Conservation (phyloP, 64 coral and sea anemone genomes). For the Orbicella faveolata region DNA sequence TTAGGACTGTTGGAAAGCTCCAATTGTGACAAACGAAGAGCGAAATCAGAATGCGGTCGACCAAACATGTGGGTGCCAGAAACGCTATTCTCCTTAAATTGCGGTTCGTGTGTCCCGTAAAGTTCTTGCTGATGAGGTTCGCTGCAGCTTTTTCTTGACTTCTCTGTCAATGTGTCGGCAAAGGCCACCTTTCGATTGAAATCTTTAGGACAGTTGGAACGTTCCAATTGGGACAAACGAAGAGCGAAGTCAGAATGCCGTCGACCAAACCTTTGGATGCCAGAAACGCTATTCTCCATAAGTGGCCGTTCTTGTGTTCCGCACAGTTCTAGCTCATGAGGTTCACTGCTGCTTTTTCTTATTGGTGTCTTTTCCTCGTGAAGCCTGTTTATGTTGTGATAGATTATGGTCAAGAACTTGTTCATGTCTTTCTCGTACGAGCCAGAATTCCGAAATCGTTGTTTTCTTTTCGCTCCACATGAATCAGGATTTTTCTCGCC, state of each 20-base stretch:
- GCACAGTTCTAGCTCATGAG: background rate
- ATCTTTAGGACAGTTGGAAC: background rate
- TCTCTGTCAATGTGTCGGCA: background rate
- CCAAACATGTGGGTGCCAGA: background rate
- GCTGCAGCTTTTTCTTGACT: background rate
- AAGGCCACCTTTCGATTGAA: background rate
- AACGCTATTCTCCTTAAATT: background rate
- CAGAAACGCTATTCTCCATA: background rate
- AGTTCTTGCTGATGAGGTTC: too few relatives aligned
- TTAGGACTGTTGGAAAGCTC: background rate
- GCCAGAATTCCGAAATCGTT: background rate
- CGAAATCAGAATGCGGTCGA: background rate
- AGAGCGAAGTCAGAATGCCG: background rate
- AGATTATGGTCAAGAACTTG: conserved; percentile 16
- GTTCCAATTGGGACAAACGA: background rate
- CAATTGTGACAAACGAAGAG: background rate
- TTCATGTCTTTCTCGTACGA: conserved; percentile 20
- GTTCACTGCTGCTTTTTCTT: background rate
- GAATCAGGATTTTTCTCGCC: background rate
- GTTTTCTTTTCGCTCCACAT: background rate
- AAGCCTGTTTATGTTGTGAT: conserved; percentile 29
- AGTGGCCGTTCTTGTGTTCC: background rate
- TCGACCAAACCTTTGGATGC: background rate
- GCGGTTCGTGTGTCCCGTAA: too few relatives aligned
- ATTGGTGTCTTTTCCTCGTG: background rate